Base-by-base conservation (phyloP, 2,888 invertebrate species). In the Aradus depressus region DNA sequence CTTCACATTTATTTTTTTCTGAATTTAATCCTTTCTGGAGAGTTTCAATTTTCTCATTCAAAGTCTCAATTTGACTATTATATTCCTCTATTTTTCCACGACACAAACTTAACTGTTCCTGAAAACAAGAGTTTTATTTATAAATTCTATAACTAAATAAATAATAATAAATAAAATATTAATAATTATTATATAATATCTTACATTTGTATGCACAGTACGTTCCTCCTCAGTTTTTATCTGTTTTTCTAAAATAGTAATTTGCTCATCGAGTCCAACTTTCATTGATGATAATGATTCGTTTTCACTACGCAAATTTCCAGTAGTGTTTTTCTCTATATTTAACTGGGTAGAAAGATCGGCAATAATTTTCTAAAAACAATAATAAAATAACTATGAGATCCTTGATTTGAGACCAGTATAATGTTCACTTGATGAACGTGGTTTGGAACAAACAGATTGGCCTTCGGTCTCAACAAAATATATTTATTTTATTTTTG, bases 241-340 rank as follows among this genome's bases (percentile, higher is more conserved):
- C 54, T 57, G 58, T 37, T 55, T 51, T 52, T 62, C 62, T 23
- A 62, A 50, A 21, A 59, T 52, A 39, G 56, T 44, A 23, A 62
- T 58, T 39, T 59, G 59, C 50, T 59, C 60, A 34, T 61, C 52
- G 3, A 64, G 58, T 16, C 62, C 62, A 35, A 54, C 53, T 49
- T 67, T 63, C 54, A 62, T 60, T 63, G 68, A 61, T 21, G 66
- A 65, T 10, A 66, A 63, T 38, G 67, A 66, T 3, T 66, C 62
- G 21, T 71, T 61, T 51, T 72, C 70, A 50, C 65, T 65, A 61
- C 70, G 69, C 14, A 67, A 60, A 55, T 68, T 68, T 37, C 67
- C 65, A 4, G 70, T 60, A 32, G 57, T 53, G 6, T 51, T 56
- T 47, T 60, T 61, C 38, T 61, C 60, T 14, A 37, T 34, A 16